Evolutionary conservation across 2,113 vertebrate genomes (phyloP), one percentile per base, ranked within the genome.

Genomic region (Thryonomys swinderianus): DNA sequence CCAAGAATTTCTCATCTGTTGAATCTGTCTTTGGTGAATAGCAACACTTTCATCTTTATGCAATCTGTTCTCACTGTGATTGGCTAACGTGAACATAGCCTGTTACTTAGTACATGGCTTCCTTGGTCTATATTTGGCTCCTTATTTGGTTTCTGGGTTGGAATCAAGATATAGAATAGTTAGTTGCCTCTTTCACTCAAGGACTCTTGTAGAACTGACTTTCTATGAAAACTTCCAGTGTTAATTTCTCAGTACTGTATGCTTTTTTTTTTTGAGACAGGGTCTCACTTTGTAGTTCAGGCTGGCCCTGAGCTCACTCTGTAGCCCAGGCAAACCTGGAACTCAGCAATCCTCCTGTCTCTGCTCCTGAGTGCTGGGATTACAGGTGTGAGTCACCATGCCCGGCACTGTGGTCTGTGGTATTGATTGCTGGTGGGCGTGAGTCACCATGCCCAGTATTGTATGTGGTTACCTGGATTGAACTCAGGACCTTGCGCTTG

Each of bases 131-230:
- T 16, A 71, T 3, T 53, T 51, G 64, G 55, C 59, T 83, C 74
- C 64, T 93, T 90, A n/a, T 87, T 90, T 90, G 45, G 40, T 93
- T 93, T 69, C 5, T 45, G 93, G n/a, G 4, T 73, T 61, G 95
- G 71, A 93, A 91, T 94, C 18, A 57, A 73, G 57, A 59, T 66
- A 88, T 21, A 37, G 59, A 62, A 7, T n/a, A 34, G 9, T 61
- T 59, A 37, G 9, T 67, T 85, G 55, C 71, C 81, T 74, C 2
- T 51, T 92, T 83, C 21, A 76, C 34, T 64, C 34, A 78, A 30
- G 37, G 40, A 53, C 94, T 62, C 13, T 71, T 90, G 13, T 27
- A 81, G 14, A 84, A 51, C 34, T 73, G 57, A 23, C 45, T 87
- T 90, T 82, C 53, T 89, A 17, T 93, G 73, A 40, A 71, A 59